Base-by-base conservation (phyloP, 2,113 vertebrate species). In the Parotia lawesii region DNA sequence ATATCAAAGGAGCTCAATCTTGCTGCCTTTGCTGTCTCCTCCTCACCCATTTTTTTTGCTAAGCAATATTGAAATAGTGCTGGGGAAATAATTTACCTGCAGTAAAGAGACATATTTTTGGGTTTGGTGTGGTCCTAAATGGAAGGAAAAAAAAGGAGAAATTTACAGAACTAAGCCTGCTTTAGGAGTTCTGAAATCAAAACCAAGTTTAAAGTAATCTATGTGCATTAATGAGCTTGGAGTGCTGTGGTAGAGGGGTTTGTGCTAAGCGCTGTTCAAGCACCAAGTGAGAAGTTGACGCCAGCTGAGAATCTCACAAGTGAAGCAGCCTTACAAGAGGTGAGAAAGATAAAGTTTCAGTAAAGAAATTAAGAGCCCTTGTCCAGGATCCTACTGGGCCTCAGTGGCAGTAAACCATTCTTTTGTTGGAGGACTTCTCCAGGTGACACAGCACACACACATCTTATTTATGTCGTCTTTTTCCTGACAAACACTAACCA, bases 1-100 rank as follows among this genome's bases (percentile, higher is more conserved):
- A 61, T 91, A 95, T 79, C 92, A 86, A n/a, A 97, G 93, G 62
- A 92, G 51, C 80, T 85, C 60, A 62, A 0, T 85, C 45, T 95
- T 80, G 9, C 79, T 95, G 85, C 60, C 64, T 87, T 85, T 86
- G 70, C 29, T 35, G 16, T 95, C 45, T 93, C 73, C 35, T 87
- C 51, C 64, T 80, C 31, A 4, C 62, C 40, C 27, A 14, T 20
- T 87, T 89, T 84, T 86, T 80, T 94, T 80, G 38, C 6, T 61
- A 75, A 77, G 64, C 54, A 66, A 7, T 75, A 40, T 91, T 58
- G 37, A 44, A 92, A 23, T 45, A 45, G 38, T 33, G 33, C 45
- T 35, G 70, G 65, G 64, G 54, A 67, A 54, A n/a, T n/a, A 0
- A 3, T 56, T 86, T 73, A 38, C 53, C 42, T 74, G 28, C n/a